Percentiles rank a stretch among this genome's conserved stretches.
Evolutionary conservation across 2,888 invertebrate species (phyloP).

Genomic region (Drosophila hamatofila): DNA sequence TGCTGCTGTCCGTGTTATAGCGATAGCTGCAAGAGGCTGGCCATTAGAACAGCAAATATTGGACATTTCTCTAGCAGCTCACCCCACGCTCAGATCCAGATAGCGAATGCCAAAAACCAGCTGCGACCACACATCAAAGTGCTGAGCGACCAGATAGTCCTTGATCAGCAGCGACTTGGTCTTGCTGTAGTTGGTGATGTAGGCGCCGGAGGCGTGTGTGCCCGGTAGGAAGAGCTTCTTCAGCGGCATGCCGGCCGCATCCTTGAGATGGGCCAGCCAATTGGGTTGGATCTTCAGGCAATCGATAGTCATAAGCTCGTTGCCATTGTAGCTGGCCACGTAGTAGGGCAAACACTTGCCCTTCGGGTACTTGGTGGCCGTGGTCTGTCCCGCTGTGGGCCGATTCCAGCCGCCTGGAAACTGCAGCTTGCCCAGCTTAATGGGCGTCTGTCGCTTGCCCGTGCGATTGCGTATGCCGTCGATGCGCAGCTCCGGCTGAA

Average conservation of each 20-base stretch:
- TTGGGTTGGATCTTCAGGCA: constrained; percentile 93
- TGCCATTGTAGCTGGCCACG: constrained; percentile 89
- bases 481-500: constrained; percentile 75
- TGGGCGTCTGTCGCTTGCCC: constrained; percentile 84
- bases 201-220: constrained; percentile 88
- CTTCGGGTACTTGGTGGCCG: constrained; percentile 79
- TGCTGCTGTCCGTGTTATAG: constrained; percentile 50
- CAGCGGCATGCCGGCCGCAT: constrained; percentile 75
- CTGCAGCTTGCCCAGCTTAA: constrained; percentile 86
- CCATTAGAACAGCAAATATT: neutral
- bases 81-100: constrained; percentile 92
- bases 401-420: constrained; percentile 88
- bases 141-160: constrained; percentile 87
- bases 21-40: constrained; percentile 56
- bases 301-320: constrained; percentile 87
- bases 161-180: constrained; percentile 77
- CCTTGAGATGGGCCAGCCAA: constrained; percentile 90
- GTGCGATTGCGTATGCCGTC: constrained; percentile 85
- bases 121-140: constrained; percentile 92
- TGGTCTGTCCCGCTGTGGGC: constrained; percentile 68
- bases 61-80: constrained; percentile 83
- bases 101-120: constrained; percentile 94
- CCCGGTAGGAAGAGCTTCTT: constrained; percentile 85
- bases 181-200: constrained; percentile 79
- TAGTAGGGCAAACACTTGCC: constrained; percentile 90